Base-by-base conservation (phyloP, 2,888 invertebrate species). In the Yponomeuta evonymella region DNA sequence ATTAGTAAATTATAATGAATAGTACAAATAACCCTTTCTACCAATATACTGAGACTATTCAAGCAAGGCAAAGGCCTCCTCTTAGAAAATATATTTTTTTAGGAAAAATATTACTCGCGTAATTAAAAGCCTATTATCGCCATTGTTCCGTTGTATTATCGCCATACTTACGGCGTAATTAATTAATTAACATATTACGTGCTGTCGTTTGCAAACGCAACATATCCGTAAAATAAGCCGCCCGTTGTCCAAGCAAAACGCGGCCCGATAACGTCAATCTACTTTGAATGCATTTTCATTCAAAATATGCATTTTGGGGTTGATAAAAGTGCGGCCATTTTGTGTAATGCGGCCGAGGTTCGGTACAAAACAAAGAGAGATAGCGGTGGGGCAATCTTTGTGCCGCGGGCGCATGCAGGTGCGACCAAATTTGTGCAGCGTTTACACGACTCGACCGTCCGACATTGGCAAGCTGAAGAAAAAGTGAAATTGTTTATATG, bases 371-470 rank as follows among this genome's bases (percentile, higher is more conserved):
- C 65, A 65, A 65, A 65, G 65, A 12, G 29, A 43, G 67, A 43
- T 67, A 43, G 67, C 33, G 43, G 67, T 67, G 36, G 67, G 15
- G 43, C 67, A 67, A 67, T 67, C 67, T 67, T 65, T 67, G 43
- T 43, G 67, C 67, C 67, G 36, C 30, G 30, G 67, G 67, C 67
- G 67, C 23, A 33, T 64, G 64, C 64, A 64, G 64, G 64, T 64
- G 64, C 64, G 2, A 11, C 29, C 29, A 10, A 64, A n/a, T n/a
- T 64, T 5, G 51, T 58, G 15, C 15, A 15, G 51, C 15, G 51
- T 58, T 15, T 58, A 58, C 15, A 58, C 15, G 15, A 58, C 51
- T 43, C 43, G 9, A 43, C 43, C 43, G 43, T 43, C 43, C 43
- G 43, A 43, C 9, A 8, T 43, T 43, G 6, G 9, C 5, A 43